Evolutionary conservation across 2,797 vertebrate genomes (phyloP), one percentile per base, ranked within the genome.

Genomic region (Danio tinwini): DNA sequence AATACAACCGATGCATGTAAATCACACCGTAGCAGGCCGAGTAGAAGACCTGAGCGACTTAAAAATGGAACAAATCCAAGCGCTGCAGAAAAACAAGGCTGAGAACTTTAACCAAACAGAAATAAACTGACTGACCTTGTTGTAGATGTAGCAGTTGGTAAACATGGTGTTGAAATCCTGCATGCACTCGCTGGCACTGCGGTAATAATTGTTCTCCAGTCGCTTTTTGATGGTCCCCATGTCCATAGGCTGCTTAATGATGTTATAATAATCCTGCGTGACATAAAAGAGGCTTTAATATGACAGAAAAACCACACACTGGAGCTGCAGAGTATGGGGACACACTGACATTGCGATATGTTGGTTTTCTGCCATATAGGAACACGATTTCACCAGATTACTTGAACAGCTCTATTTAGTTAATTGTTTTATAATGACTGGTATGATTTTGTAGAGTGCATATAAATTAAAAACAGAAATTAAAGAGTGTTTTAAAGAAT

Each of bases 121-220:
- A 62, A 69, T 53, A 7, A 58, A 65, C 29, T 39, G 5, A 62
- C 85, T 86, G 74, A 96, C 97, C 95, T 98, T 98, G 88, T 98
- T 98, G 85, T 98, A 98, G 88, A 98, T 97, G 77, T 98, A 98
- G 89, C 97, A 98, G 81, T 98, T 98, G 82, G 97, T 98, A 87
- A 98, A 98, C 97, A 98, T 98, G 82, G 97, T 98, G 91, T 98
- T 98, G 90, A 98, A 98, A 88, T 98, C 97, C 86, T 98, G 96
- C 93, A 98, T 97, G 89, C 97, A 98, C 83, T 98, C 97, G 0
- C 92, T 94, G 1, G 96, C 96, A 62, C 94, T 95, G 92, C 95
- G 94, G 39, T 98, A 98, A 53, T 92, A 98, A 81, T 90, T 96
- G 80, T 96, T 97, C 85, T 98, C 97, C 50, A 98, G 81, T 16